Evolutionary conservation across 2,888 invertebrate genomes (phyloP).

Genomic region (Lamellibrachia columna): DNA sequence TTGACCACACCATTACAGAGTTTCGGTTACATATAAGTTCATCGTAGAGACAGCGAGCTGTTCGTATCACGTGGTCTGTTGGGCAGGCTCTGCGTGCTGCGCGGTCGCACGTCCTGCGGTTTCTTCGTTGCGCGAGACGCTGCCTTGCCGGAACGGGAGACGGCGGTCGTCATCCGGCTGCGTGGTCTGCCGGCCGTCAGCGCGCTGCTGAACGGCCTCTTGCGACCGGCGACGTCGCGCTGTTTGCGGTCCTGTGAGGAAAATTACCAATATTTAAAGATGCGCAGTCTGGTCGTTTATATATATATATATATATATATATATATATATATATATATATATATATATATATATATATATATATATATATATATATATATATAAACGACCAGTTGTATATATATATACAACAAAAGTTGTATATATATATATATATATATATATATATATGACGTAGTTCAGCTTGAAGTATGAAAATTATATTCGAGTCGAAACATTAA

Average conservation of each 20-base stretch:
- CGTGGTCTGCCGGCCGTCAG: background rate
- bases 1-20: background rate
- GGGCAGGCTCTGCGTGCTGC: background rate
- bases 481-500: too few species aligned
- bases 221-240: background rate
- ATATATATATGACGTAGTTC: too few species aligned
- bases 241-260: background rate
- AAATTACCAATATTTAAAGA: too few species aligned
- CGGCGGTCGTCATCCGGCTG: background rate
- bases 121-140: background rate
- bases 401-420: too few species aligned
- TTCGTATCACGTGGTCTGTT: background rate
- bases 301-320: too few species aligned
- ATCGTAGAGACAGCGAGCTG: background rate
- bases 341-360: too few species aligned
- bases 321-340: too few species aligned
- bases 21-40: background rate
- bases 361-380: too few species aligned
- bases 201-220: background rate
- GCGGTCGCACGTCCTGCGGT: background rate
- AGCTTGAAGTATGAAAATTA: too few species aligned
- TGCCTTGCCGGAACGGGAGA: background rate
- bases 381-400: too few species aligned
- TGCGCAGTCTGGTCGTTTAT: too few species aligned
- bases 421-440: too few species aligned